Evolutionary conservation across 1,140 invertebrate species (phyloP), one percentile per base, ranked within the genome.

Genomic region (Drosophila melanogaster): DNA sequence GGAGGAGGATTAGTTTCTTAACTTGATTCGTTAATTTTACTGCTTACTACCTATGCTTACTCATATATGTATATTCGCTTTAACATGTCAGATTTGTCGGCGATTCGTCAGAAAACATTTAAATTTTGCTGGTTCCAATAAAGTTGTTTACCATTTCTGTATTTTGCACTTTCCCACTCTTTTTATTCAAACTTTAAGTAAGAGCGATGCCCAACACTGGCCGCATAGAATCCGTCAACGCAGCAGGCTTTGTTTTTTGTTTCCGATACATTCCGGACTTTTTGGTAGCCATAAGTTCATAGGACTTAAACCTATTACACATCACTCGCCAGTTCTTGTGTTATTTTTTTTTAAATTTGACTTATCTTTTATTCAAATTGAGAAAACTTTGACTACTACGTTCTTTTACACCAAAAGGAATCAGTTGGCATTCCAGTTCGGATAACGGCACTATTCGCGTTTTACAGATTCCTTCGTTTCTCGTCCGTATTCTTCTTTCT

Each of bases 1-100:
- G 43, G 77, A 83, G 12, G 58, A 83, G n/a, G 43, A 87, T 51
- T 70, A 11, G 10, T 19, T n/a, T 26, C 41, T 26, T 22, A 41
- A 33, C 15, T 62, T 54, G 8, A 15, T 14, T 24, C 3, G 17
- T 64, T 50, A 33, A 11, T 64, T 50, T 6, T 43, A 4, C 26
- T 35, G 43, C 17, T 12, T 37, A 12, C 11, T 35, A 12, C 12
- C 8, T 53, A 37, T 51, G 12, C 24, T n/a, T 11, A 26, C 4
- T n/a, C 7, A 2, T 47, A 57, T 7, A 2, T 47, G 44, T 7
- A 6, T 14, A 40, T 40, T 40, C 10, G 22, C 30, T 15, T 65
- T 30, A 30, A 22, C 0, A 1, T 15, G 8, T 38, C 12, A 22
- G n/a, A 3, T 49, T 64, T 24, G 4, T 17, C 11, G 3, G 3